Percentiles rank a stretch among this genome's conserved stretches.
Conservation (phyloP, 2,888 invertebrate genomes). For the Pammene aurita region DNA sequence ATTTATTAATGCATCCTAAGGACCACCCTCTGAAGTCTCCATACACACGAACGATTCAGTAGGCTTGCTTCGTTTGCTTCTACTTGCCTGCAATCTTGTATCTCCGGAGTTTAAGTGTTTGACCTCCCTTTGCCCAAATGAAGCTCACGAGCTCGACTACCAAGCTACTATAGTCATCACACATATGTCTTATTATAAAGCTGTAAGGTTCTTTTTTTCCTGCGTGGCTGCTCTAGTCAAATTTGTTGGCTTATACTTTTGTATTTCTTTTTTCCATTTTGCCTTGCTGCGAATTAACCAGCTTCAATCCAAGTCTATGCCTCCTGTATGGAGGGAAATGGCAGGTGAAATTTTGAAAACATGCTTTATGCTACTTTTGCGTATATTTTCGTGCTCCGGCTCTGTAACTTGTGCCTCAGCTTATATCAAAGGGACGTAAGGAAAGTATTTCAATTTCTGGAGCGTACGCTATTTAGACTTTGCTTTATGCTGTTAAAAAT, state of each 20-base stretch:
- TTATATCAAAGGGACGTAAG: constrained; percentile 3
- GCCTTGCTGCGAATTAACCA: constrained; percentile 68
- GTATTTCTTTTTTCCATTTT: constrained; percentile 74
- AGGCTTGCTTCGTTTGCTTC: constrained; percentile 76
- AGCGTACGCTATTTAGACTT: neutral
- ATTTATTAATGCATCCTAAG: constrained; percentile 31
- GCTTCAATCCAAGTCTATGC: constrained; percentile 70
- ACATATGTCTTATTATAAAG: constrained; percentile 54
- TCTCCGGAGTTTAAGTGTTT: constrained; percentile 78
- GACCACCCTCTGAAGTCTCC: constrained; percentile 61
- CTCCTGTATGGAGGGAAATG: constrained; percentile 60
- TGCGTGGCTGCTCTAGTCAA: constrained; percentile 50
- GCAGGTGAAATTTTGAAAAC: constrained; percentile 43
- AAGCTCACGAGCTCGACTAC: constrained; percentile 70
- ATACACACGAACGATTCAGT: constrained; percentile 73
- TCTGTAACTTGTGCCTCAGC: constrained; percentile 2
- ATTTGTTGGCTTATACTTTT: constrained; percentile 66
- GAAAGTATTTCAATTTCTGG: neutral
- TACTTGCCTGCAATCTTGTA: constrained; percentile 78
- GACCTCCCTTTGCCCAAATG: constrained; percentile 78
- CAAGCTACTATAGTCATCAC: constrained; percentile 54
- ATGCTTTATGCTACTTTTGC: constrained; percentile 33
- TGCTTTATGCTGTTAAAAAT: constrained; percentile 3
- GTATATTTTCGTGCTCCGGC: constrained; percentile 16
- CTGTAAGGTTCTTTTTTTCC: constrained; percentile 55